Percentiles rank a stretch among this genome's conserved stretches.
These are phyloP conservation scores for Pangasius mekongensis DNA, from an alignment of 2,797 vertebrate genomes.

Conservation along the genomic window DNA sequence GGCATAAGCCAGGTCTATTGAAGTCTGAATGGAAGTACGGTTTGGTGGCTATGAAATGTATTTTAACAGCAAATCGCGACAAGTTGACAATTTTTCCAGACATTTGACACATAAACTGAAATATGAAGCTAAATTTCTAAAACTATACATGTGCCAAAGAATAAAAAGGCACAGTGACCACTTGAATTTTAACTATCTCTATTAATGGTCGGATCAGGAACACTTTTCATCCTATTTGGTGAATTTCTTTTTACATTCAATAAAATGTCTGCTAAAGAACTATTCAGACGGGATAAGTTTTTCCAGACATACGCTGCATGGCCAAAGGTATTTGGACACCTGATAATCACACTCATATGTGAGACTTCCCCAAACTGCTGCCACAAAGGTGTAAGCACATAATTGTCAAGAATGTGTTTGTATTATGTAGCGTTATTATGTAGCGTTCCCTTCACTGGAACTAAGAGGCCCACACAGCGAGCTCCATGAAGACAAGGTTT, in stretches of 20 bases:
- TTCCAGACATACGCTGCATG: not conserved
- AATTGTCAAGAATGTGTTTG: not conserved
- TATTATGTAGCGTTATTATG: not conserved
- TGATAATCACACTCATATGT: not conserved
- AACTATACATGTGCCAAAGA: not conserved
- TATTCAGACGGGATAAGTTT: not conserved
- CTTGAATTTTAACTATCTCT: not conserved
- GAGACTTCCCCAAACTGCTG: not conserved
- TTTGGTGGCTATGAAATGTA: slow-evolving; percentile 1
- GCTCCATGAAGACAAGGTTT: slow-evolving; percentile 1
- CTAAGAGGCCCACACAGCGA: not conserved
- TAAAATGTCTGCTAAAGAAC: not conserved
- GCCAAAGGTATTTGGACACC: not conserved
- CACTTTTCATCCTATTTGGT: not conserved
- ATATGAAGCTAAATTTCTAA: not conserved
- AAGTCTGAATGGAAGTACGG: slow-evolving; percentile 10
- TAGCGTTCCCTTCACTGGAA: not conserved
- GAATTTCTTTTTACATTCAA: not conserved
- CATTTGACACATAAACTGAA: slow-evolving; percentile 20
- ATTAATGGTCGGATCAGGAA: not conserved
- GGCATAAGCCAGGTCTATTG: slow-evolving; percentile 23
- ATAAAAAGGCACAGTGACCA: not conserved
- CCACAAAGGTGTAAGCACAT: not conserved
- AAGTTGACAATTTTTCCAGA: slow-evolving; percentile 10
- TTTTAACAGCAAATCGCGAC: not conserved